phyloP scores from a whole-genome alignment of 37 sponge, comb jelly and placozoan species.

The Petrosia ficiformis region DNA sequence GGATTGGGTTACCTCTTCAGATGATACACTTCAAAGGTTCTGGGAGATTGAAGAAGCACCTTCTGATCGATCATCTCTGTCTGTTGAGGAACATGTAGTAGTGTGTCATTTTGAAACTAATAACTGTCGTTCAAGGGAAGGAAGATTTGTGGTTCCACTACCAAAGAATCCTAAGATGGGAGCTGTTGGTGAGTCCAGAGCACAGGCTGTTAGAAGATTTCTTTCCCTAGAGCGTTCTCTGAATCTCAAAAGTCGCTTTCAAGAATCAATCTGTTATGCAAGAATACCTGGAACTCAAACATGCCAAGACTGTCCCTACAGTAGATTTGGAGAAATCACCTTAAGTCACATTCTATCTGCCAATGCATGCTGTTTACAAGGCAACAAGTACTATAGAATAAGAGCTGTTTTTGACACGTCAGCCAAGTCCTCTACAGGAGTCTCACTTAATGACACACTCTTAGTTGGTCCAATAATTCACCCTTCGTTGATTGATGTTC shows the following conservation, averaged over 20 bases:
- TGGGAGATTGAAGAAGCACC: conserved; percentile 51
- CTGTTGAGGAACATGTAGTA: conserved; percentile 33
- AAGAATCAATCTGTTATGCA: conserved; percentile 32
- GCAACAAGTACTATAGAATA: conserved; percentile 42
- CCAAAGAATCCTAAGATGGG: conserved; percentile 22
- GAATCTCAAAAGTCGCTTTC: conserved; percentile 35
- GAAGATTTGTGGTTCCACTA: conserved; percentile 41
- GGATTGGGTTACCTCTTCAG: conserved; percentile 13
- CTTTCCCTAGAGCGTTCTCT: too few relatives aligned
- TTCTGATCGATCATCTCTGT: conserved; percentile 15
- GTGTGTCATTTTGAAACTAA: conserved; percentile 33
- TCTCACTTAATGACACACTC: conserved; percentile 47
- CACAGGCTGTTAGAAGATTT: conserved; percentile 47
- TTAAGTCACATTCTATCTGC: conserved; percentile 38
- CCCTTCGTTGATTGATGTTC: conserved; percentile 37
- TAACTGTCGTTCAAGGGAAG: conserved; percentile 8
- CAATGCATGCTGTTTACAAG: conserved; percentile 59
- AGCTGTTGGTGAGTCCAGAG: conserved; percentile 40
- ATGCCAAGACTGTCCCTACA: conserved; percentile 30
- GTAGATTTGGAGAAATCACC: conserved; percentile 37
- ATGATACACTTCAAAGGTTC: conserved; percentile 42
- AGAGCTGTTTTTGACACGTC: conserved; percentile 54
- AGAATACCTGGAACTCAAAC: conserved; percentile 38
- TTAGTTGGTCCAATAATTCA: conserved; percentile 34
- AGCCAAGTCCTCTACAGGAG: conserved; percentile 46